A percentile compares a stretch with the other conserved stretches of the same genome.
Conservation (phyloP, 2,113 vertebrate genomes). For the Hirundichthys speculiger region DNA sequence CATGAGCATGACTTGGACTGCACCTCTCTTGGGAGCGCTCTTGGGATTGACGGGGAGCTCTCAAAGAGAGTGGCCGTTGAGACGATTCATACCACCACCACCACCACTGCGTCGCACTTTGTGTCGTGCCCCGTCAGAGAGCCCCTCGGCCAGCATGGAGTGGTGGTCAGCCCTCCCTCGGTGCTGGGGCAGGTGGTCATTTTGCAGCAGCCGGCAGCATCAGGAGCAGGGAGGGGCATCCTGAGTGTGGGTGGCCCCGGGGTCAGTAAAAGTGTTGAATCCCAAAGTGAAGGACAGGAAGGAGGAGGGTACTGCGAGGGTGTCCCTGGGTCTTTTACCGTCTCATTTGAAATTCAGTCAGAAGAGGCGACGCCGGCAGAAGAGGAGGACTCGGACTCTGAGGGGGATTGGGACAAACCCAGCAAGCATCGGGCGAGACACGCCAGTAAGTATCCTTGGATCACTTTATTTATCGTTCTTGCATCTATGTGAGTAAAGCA, state of each 20-base stretch:
- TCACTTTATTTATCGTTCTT: conserved; percentile 4
- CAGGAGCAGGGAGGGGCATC: conserved; percentile 64
- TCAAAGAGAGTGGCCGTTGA: conserved; percentile 31
- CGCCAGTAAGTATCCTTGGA: conserved; percentile 88
- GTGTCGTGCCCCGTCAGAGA: conserved; percentile 73
- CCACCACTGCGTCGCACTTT: conserved; percentile 56
- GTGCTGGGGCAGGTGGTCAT: conserved; percentile 80
- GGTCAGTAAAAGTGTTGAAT: conserved; percentile 84
- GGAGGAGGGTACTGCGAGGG: conserved; percentile 85
- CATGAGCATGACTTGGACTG: conserved; percentile 60
- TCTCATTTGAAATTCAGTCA: conserved; percentile 89
- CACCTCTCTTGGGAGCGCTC: conserved; percentile 74
- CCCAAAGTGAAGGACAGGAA: conserved; percentile 73
- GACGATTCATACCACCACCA: conserved; percentile 10
- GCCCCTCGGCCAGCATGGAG: conserved; percentile 73
- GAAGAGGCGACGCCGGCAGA: conserved; percentile 70
- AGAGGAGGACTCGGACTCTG: conserved; percentile 83
- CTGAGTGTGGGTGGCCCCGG: conserved; percentile 65
- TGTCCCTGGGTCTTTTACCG: conserved; percentile 87
- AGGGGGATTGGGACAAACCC: conserved; percentile 87
- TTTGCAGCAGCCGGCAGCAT: conserved; percentile 77
- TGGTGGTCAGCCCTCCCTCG: conserved; percentile 67
- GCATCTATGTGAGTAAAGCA: neutral
- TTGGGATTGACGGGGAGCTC: conserved; percentile 70
- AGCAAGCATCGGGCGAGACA: conserved; percentile 93